These are phyloP conservation scores for Heteromyza rotundicornis DNA, from an alignment of 2,888 invertebrate genomes.

Conservation along the genomic window DNA sequence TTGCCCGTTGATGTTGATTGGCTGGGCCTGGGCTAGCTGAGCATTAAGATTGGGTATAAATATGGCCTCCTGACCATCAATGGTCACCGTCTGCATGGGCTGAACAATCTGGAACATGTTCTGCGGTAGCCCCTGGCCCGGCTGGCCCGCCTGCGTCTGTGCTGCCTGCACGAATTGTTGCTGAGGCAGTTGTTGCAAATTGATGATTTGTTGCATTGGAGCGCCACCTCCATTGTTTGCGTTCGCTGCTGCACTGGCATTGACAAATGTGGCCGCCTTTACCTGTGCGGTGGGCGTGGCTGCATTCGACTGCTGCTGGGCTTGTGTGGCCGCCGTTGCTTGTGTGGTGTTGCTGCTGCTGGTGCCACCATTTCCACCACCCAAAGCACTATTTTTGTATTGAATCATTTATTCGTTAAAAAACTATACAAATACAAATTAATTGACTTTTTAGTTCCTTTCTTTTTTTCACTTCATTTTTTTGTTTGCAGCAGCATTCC, in stretches of 20 bases:
- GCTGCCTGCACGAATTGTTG: slow-evolving; percentile 30
- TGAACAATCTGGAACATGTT: slow-evolving; percentile 67
- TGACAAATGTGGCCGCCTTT: slow-evolving; percentile 41
- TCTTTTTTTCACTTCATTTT: not conserved
- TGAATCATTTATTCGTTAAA: slow-evolving; percentile 45
- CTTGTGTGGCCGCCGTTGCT: slow-evolving; percentile 29
- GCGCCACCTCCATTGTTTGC: slow-evolving; percentile 29
- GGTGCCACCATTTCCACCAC: slow-evolving; percentile 30
- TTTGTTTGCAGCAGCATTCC: not conserved
- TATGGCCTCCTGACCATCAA: slow-evolving; percentile 91
- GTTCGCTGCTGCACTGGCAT: slow-evolving; percentile 26
- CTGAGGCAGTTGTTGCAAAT: slow-evolving; percentile 50
- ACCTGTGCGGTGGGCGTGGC: slow-evolving; percentile 39
- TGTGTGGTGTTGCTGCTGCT: slow-evolving; percentile 30
- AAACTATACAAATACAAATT: not conserved
- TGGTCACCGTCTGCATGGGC: slow-evolving; percentile 83
- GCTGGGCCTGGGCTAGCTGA: slow-evolving; percentile 63
- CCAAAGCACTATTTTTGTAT: slow-evolving; percentile 45
- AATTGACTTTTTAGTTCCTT: not conserved
- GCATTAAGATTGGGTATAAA: slow-evolving; percentile 82
- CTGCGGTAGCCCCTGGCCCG: slow-evolving; percentile 39
- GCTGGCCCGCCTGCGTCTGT: slow-evolving; percentile 22
- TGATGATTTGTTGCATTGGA: slow-evolving; percentile 53
- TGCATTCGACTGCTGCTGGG: slow-evolving; percentile 25
- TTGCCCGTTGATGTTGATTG: slow-evolving; percentile 65